A percentile compares a stretch with the other conserved stretches of the same genome.
These are phyloP conservation scores for Odontomachus brunneus DNA, from an alignment of 1,140 invertebrate genomes.

Conservation along the genomic window DNA sequence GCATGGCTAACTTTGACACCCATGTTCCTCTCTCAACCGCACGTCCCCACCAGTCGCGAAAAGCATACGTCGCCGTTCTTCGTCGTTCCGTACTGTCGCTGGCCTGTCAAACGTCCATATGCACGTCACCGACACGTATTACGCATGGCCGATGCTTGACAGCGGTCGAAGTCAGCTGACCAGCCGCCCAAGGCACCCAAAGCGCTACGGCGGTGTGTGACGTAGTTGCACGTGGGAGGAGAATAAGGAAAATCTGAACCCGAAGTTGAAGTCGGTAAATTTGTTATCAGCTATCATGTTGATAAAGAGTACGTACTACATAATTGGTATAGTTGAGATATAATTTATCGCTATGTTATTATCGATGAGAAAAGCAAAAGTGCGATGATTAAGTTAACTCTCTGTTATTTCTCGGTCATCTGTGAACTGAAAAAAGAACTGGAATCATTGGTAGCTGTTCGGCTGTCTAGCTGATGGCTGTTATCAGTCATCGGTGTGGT, in stretches of 20 bases:
- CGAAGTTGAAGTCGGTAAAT: background rate
- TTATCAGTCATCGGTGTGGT: conserved; percentile 15
- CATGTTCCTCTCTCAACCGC: background rate
- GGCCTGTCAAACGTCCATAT: background rate
- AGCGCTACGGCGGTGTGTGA: background rate
- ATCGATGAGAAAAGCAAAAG: background rate
- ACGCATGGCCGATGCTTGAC: conserved; percentile 3
- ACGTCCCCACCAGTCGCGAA: background rate
- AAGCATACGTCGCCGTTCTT: conserved; percentile 10
- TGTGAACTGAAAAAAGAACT: too few species aligned
- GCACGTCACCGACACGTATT: background rate
- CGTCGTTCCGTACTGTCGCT: background rate
- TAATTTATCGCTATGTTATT: too few species aligned
- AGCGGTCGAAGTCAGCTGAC: conserved; percentile 26
- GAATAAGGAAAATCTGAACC: background rate
- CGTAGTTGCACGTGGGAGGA: background rate
- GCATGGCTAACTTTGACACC: conserved; percentile 39
- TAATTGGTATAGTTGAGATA: background rate
- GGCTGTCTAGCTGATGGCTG: background rate
- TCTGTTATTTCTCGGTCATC: background rate
- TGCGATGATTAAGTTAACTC: background rate
- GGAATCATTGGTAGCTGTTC: background rate
- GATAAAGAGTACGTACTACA: background rate
- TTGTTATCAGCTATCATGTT: background rate
- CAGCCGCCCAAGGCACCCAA: background rate